phyloP scores from a whole-genome alignment of 2,797 vertebrate species.

The Melanotaenia trifasciata region DNA sequence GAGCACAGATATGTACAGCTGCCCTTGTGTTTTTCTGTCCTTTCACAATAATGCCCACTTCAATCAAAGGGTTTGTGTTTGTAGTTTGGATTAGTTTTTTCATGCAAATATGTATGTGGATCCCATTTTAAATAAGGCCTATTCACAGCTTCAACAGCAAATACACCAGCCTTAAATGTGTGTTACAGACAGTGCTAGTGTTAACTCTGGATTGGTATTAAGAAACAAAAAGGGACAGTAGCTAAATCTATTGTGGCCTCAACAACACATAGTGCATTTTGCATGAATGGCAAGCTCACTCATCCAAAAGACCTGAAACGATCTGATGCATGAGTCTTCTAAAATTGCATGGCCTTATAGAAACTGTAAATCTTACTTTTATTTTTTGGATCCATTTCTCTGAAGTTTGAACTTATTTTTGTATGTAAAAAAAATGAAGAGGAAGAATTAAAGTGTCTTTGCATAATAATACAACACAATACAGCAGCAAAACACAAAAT shows the following conservation, averaged over 20 bases:
- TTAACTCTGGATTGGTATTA: slow-evolving; percentile 77
- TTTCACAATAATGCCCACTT: slow-evolving; percentile 54
- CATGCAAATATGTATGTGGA: slow-evolving; percentile 63
- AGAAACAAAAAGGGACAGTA: slow-evolving; percentile 76
- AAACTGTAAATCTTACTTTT: slow-evolving; percentile 76
- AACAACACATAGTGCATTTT: slow-evolving; percentile 79
- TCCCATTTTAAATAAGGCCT: slow-evolving; percentile 75
- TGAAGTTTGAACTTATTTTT: slow-evolving; percentile 84
- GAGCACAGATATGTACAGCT: slow-evolving; percentile 74
- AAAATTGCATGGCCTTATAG: slow-evolving; percentile 84
- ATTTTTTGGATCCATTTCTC: slow-evolving; percentile 71
- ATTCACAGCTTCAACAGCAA: slow-evolving; percentile 84
- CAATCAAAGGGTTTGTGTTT: slow-evolving; percentile 69
- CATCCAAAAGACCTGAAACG: slow-evolving; percentile 72
- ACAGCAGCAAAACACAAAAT: slow-evolving; percentile 67
- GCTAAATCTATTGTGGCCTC: slow-evolving; percentile 77
- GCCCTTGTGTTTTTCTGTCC: slow-evolving; percentile 64
- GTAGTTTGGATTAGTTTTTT: slow-evolving; percentile 70
- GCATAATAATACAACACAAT: slow-evolving; percentile 72
- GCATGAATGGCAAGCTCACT: slow-evolving; percentile 77
- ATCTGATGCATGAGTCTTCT: slow-evolving; percentile 81
- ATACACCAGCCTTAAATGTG: slow-evolving; percentile 82
- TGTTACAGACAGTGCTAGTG: slow-evolving; percentile 74
- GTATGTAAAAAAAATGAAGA: slow-evolving; percentile 74
- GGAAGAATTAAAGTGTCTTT: slow-evolving; percentile 69